Base-by-base conservation (phyloP, 2,888 invertebrate species). In the Euzetes globulus region DNA sequence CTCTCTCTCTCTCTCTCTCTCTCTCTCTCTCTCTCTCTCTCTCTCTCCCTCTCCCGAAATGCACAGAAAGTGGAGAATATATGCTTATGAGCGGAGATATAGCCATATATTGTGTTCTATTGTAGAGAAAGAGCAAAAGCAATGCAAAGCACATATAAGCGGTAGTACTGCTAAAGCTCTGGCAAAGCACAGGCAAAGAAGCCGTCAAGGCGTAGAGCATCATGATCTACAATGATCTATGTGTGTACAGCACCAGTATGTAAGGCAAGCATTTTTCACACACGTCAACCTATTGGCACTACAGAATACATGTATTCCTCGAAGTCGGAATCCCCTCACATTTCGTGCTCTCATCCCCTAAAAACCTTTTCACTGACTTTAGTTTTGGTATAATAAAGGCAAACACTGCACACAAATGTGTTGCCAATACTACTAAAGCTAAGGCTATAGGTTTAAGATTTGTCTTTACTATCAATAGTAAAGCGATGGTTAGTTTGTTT, bases 11-110 rank as follows among this genome's bases (percentile, higher is more conserved):
- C 29, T 68, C 68, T 68, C 27, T 68, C 25, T 25, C 27, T 41
- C 68, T 33, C 68, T 68, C 68, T 68, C 70, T 70, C 70, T 70
- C 70, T 70, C 70, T 70, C 70, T 41, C 70, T 70, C 70, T 41
- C 70, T 70, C 70, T 47, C 47, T 25, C 47, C 25, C 70, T 70
- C 70, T 1, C 70, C 1, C 22, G n/a, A n/a, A 41, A 27, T 71
- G 33, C 6, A 58, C 58, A 58, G 25, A 27, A 58, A 58, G 58
- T 58, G 58, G 58, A n/a, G 52, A 22, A 58, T 58, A 58, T 58
- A 27, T 58, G 58, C 58, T 27, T 58, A 58, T 29, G 52, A 52
- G 52, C 19, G n/a, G 4, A 52, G 52, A 52, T 52, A 52, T 52
- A 52, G 52, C 52, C 52, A 52, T 52, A 52, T 52, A 52, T 52